Evolutionary conservation across 2,888 invertebrate species (phyloP).

Genomic region (Dicyrtomina minuta): DNA sequence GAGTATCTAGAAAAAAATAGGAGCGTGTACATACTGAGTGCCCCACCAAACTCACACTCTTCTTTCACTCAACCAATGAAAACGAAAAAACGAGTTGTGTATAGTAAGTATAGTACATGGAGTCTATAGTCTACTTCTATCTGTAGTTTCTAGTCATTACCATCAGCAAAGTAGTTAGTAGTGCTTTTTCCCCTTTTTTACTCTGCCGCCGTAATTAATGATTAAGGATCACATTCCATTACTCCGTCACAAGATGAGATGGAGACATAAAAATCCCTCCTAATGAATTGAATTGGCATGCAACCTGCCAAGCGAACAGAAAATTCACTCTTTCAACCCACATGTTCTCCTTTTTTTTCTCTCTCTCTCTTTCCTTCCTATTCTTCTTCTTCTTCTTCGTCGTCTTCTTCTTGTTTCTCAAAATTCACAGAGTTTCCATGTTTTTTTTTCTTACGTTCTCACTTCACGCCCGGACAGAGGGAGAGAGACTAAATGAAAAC

Average conservation of each 20-base stretch:
- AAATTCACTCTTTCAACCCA: constrained; percentile 22
- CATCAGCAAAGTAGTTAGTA: constrained; percentile 31
- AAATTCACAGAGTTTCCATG: neutral
- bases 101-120: too few species aligned
- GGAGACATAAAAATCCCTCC: constrained; percentile 37
- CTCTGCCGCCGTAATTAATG: constrained; percentile 38
- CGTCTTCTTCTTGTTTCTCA: neutral
- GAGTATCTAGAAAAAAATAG: too few species aligned
- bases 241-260: constrained; percentile 28
- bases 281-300: constrained; percentile 41
- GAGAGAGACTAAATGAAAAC: too few species aligned
- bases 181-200: constrained; percentile 33
- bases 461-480: too few species aligned
- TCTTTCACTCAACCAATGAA: too few species aligned
- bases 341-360: constrained; percentile 5
- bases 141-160: constrained; percentile 17
- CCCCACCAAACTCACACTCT: too few species aligned
- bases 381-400: neutral
- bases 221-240: constrained; percentile 41
- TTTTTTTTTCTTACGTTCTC: neutral
- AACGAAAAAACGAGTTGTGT: too few species aligned
- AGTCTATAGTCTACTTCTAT: too few species aligned
- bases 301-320: constrained; percentile 10
- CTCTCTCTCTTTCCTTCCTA: constrained; percentile 5
- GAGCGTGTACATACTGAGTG: too few species aligned